A percentile compares a stretch with the other conserved stretches of the same genome.
These are phyloP conservation scores for Doryteuthis pealeii DNA, from an alignment of 1,140 invertebrate species.

Conservation along the genomic window DNA sequence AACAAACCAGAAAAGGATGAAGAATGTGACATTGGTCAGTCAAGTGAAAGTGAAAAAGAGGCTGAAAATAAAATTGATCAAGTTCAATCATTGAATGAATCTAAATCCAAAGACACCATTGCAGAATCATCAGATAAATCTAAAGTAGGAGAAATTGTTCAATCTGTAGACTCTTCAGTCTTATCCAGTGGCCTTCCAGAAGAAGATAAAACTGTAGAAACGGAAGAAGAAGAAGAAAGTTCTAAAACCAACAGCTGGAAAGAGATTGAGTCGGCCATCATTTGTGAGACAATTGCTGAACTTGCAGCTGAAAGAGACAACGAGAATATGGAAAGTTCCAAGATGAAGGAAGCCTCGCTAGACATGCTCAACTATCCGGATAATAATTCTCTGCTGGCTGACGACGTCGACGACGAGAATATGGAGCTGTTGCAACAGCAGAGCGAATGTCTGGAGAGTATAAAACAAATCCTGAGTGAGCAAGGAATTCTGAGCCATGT, in stretches of 20 bases:
- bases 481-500: conserved; percentile 6
- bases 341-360: neutral
- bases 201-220: neutral
- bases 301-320: neutral
- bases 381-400: neutral
- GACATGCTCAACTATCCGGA: neutral
- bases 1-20: too few species aligned
- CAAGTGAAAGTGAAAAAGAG: neutral
- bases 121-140: too few species aligned
- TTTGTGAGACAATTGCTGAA: neutral
- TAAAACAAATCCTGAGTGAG: conserved; percentile 12
- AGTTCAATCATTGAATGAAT: too few species aligned
- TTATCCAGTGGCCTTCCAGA: neutral
- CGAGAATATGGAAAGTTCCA: neutral
- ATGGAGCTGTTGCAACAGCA: neutral
- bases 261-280: conserved; percentile 2
- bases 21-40: neutral
- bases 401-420: neutral
- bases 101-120: too few species aligned
- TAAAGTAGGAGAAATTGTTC: too few species aligned
- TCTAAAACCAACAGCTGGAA: neutral
- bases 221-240: neutral
- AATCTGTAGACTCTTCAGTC: too few species aligned
- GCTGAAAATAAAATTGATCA: neutral
- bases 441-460: conserved; percentile 5